Conservation (phyloP, 2,888 invertebrate genomes). For the Tipula unca region DNA sequence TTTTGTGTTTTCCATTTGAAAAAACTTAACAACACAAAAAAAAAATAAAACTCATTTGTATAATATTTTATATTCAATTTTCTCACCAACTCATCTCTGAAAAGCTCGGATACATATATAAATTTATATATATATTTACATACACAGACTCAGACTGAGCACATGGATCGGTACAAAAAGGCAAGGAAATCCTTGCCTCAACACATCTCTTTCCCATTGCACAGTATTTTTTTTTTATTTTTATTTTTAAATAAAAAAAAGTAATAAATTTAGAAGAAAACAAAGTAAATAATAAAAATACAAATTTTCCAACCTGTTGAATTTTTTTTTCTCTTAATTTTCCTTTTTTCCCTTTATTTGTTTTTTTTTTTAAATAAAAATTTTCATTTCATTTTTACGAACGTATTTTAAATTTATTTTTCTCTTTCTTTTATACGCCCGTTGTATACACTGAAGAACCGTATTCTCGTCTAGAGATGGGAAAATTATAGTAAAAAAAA, state of each 20-base stretch:
- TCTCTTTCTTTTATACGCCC: neutral
- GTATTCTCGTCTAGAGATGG: neutral
- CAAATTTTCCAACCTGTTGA: constrained; percentile 14
- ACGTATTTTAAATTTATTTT: neutral
- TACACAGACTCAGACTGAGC: neutral
- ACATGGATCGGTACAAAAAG: neutral
- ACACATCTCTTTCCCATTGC: neutral
- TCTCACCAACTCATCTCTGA: neutral
- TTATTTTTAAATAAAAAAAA: neutral
- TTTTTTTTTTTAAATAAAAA: neutral
- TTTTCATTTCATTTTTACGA: neutral
- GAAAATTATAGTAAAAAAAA: neutral
- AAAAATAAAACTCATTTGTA: neutral
- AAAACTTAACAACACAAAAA: neutral
- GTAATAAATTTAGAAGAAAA: neutral
- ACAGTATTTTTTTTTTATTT: neutral
- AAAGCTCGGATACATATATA: neutral
- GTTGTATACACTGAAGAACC: neutral
- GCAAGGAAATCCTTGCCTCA: neutral
- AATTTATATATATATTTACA: neutral
- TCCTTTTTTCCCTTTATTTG: neutral
- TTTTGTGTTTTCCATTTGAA: neutral
- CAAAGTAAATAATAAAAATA: neutral
- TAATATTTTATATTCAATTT: neutral
- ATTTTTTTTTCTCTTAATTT: neutral